Evolutionary conservation across 2,797 vertebrate genomes (phyloP).

Genomic region (Poecile montanus): DNA sequence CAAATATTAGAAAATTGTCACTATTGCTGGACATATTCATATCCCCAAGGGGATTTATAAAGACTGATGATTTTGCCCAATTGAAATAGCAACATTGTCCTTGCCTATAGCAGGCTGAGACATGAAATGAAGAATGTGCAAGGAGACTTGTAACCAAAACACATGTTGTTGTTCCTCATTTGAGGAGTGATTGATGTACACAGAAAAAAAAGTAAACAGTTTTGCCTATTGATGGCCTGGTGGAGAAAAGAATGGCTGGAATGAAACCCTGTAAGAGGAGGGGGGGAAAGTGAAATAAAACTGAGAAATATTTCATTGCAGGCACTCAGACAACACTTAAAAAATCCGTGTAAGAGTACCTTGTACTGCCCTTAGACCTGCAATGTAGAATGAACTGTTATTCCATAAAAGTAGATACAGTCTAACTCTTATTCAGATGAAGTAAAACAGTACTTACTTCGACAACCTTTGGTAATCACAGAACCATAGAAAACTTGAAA

Average conservation of each 20-base stretch:
- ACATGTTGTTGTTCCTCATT: not conserved
- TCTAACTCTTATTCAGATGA: not conserved
- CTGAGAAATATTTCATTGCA: not conserved
- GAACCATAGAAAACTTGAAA: not conserved
- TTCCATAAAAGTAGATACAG: not conserved
- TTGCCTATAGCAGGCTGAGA: not conserved
- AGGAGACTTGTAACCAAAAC: not conserved
- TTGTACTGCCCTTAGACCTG: not conserved
- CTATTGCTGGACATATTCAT: not conserved
- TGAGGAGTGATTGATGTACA: not conserved
- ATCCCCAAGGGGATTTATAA: not conserved
- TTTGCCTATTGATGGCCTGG: not conserved
- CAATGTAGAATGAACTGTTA: not conserved
- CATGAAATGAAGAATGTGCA: not conserved
- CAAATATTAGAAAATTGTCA: not conserved
- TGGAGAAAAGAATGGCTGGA: not conserved
- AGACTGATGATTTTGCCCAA: not conserved
- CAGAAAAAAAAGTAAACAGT: not conserved
- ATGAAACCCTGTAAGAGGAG: not conserved
- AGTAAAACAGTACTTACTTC: not conserved
- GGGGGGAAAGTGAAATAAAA: accelerated
- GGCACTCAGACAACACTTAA: not conserved
- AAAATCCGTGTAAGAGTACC: not conserved
- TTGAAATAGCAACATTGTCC: not conserved
- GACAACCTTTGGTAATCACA: not conserved